These are phyloP conservation scores for Oryctes rhinoceros DNA, from an alignment of 1,140 invertebrate species.

Conservation along the genomic window DNA sequence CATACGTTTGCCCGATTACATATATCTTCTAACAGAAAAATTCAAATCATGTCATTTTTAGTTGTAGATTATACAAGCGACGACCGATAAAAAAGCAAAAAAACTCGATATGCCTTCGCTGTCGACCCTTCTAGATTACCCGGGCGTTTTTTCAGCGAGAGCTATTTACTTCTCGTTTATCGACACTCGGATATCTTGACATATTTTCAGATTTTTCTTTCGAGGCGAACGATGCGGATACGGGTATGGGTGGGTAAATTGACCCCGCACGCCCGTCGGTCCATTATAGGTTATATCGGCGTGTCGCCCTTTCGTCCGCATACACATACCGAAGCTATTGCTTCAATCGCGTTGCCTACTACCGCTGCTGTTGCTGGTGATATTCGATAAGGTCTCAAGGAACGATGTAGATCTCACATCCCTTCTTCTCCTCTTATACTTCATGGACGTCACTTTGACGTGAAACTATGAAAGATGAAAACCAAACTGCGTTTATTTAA, in stretches of 20 bases:
- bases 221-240: conserved; percentile 31
- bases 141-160: conserved; percentile 23
- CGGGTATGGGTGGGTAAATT: conserved; percentile 23
- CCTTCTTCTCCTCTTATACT: neutral
- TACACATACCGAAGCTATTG: conserved; percentile 26
- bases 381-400: conserved; percentile 28
- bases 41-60: conserved; percentile 10
- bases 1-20: neutral
- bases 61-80: neutral
- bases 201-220: conserved; percentile 38
- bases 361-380: conserved; percentile 18
- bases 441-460: conserved; percentile 15
- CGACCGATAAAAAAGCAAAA: conserved; percentile 6
- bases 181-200: conserved; percentile 35
- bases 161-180: conserved; percentile 37
- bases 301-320: conserved; percentile 32
- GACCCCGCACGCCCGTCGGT: conserved; percentile 20
- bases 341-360: neutral
- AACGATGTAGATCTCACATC: neutral
- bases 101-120: neutral
- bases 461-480: conserved; percentile 37
- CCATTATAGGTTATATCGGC: conserved; percentile 33
- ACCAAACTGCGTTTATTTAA: conserved; percentile 25
- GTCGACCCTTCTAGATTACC: conserved; percentile 31
- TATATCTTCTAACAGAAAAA: neutral